Evolutionary conservation across 2,797 vertebrate genomes (phyloP), one percentile per base, ranked within the genome.

Genomic region (Glossophaga mutica): DNA sequence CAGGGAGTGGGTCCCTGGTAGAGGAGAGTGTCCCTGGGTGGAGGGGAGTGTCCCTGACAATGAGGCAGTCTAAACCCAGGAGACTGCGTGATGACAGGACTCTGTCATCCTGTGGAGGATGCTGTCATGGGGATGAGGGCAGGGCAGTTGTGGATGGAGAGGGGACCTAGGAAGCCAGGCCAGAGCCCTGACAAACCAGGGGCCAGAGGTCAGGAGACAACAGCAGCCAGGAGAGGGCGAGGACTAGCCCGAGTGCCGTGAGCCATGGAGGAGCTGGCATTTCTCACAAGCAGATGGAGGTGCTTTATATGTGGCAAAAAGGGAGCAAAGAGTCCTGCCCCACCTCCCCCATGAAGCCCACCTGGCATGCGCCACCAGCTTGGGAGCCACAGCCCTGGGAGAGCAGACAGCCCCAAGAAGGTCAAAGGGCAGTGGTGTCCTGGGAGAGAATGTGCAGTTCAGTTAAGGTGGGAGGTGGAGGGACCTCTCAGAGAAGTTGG

Each of bases 161-260:
- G 22, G 50, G n/a, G 44, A 14, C 19, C 44, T 19, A 62, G 62
- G n/a, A 92, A 16, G 62, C 59, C 29, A 48, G 62, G 46, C 50
- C 39, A 67, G 78, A 52, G 24, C 42, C 48, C 39, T 2, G 5
- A 87, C 52, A 55, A 44, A 48, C 15, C 22, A 37, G 16, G 34
- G 29, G 16, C 24, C 50, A 90, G 65, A 19, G 29, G 48, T 62
- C 78, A 16, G 62, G 3, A 65, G 62, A 8, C 34, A 79, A 48
- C 37, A 48, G 37, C 52, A 24, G 0, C 15, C 11, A 24, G 37
- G 67, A 10, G 14, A 26, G 32, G 22, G 29, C 67, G 29, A 39
- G 37, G 52, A 29, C 71, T 4, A 2, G 21, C 57, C 26, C 9
- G 0, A 9, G 42, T 2, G 16, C 6, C 11, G 6, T 46, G 59